Percentiles rank a stretch among this genome's conserved stretches.
Evolutionary conservation across 2,888 invertebrate species (phyloP).

Genomic region (Silvanus unidentatus): DNA sequence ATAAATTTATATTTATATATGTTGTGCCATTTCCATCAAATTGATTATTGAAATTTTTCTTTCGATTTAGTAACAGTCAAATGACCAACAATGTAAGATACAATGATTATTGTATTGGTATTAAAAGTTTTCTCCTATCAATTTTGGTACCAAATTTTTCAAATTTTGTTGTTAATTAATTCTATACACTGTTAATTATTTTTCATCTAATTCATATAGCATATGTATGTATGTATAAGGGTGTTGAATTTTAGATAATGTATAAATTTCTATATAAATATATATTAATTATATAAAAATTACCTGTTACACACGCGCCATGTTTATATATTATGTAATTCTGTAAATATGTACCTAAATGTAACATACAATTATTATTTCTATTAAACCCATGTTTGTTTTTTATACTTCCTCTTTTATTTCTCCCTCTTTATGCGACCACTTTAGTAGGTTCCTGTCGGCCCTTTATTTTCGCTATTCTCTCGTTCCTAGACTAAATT

Average conservation of each 20-base stretch:
- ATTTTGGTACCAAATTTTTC: background rate
- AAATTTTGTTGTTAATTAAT: background rate
- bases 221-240: background rate
- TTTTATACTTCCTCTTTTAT: constrained; percentile 23
- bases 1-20: background rate
- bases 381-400: constrained; percentile 43
- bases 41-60: constrained; percentile 2
- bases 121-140: no score
- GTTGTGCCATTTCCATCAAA: constrained; percentile 1
- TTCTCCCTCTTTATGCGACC: constrained; percentile 2
- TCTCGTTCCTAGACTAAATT: background rate
- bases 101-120: constrained; percentile 16
- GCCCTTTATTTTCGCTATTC: no score
- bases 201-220: background rate
- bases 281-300: background rate
- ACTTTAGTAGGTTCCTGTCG: no score
- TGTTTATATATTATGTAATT: constrained; percentile 34
- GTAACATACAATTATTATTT: constrained; percentile 34
- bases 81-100: constrained; percentile 19
- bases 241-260: background rate
- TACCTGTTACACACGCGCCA: constrained; percentile 24
- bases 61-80: constrained; percentile 12
- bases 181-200: background rate
- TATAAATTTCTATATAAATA: constrained; percentile 20
- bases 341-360: constrained; percentile 42